These are phyloP conservation scores for Phrixothrix hirtus DNA, from an alignment of 2,888 invertebrate species.

Conservation along the genomic window DNA sequence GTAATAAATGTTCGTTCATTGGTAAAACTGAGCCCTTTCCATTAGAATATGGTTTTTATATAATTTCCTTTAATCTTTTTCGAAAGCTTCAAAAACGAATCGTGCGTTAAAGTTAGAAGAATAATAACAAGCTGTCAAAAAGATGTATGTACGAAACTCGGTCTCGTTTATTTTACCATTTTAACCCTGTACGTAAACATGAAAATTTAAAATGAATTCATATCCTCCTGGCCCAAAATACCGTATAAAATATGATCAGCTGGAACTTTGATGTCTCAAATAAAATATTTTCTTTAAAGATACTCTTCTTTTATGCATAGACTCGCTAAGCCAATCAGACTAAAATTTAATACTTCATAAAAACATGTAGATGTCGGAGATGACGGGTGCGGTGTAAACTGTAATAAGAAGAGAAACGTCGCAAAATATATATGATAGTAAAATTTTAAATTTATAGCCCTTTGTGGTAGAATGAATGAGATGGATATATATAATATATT, in stretches of 20 bases:
- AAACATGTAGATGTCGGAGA: constrained; percentile 33
- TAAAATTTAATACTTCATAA: constrained; percentile 43
- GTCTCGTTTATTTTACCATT: constrained; percentile 14
- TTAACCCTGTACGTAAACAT: constrained; percentile 22
- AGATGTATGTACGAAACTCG: constrained; percentile 10
- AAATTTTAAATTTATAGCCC: constrained; percentile 36
- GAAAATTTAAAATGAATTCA: constrained; percentile 29
- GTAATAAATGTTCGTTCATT: too few relatives aligned
- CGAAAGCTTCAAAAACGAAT: too few relatives aligned
- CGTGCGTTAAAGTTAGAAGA: not conserved
- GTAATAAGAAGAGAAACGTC: constrained; percentile 34
- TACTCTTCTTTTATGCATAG: constrained; percentile 39
- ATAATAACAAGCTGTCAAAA: constrained; percentile 10
- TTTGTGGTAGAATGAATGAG: constrained; percentile 29
- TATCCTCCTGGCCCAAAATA: constrained; percentile 21
- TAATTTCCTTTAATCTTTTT: too few relatives aligned
- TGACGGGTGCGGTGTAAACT: constrained; percentile 29
- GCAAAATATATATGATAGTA: constrained; percentile 33
- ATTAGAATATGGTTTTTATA: too few relatives aligned
- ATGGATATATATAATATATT: constrained; percentile 26
- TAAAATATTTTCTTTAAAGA: constrained; percentile 34
- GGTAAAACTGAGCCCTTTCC: too few relatives aligned
- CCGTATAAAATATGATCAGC: constrained; percentile 38
- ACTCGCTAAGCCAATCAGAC: constrained; percentile 39
- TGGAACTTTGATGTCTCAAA: constrained; percentile 36